phyloP scores from a whole-genome alignment of 1,140 invertebrate genomes.

The roundworm (Caenorhabditis elegans) region DNA sequence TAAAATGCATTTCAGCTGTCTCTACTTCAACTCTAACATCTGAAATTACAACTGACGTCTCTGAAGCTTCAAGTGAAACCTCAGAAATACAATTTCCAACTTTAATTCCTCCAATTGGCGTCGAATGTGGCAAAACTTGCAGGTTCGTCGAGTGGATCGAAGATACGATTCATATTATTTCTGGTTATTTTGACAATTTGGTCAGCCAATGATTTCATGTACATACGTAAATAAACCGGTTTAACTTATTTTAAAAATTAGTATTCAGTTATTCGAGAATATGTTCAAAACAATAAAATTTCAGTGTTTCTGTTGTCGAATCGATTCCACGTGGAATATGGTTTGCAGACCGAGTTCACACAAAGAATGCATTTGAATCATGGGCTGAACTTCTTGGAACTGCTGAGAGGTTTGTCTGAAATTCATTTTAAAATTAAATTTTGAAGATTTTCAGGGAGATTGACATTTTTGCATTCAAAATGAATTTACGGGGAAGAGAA shows the following conservation, averaged over 20 bases:
- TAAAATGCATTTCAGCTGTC: not conserved
- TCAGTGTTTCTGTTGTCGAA: constrained; percentile 16
- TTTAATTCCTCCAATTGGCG: not conserved
- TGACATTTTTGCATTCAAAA: constrained; percentile 14
- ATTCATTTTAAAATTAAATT: too few species aligned
- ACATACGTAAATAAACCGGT: not conserved
- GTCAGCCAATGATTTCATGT: not conserved
- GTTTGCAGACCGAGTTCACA: constrained; percentile 11
- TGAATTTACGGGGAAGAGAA: not conserved
- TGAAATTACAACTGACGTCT: too few species aligned
- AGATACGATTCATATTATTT: constrained; percentile 6
- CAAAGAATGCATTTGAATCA: not conserved
- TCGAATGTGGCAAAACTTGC: constrained; percentile 2
- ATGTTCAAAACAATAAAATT: not conserved
- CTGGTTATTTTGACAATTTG: not conserved
- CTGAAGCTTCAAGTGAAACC: constrained; percentile 9
- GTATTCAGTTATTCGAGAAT: too few species aligned
- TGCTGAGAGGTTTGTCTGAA: not conserved
- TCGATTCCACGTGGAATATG: not conserved
- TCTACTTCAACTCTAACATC: not conserved
- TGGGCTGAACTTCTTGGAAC: not conserved
- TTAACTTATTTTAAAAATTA: not conserved
- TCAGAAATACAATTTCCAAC: not conserved
- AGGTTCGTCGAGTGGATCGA: constrained; percentile 28
- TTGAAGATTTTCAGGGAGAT: constrained; percentile 3